These are phyloP conservation scores for Benthosema pterotum DNA, from an alignment of 2,797 vertebrate species.

Conservation along the genomic window DNA sequence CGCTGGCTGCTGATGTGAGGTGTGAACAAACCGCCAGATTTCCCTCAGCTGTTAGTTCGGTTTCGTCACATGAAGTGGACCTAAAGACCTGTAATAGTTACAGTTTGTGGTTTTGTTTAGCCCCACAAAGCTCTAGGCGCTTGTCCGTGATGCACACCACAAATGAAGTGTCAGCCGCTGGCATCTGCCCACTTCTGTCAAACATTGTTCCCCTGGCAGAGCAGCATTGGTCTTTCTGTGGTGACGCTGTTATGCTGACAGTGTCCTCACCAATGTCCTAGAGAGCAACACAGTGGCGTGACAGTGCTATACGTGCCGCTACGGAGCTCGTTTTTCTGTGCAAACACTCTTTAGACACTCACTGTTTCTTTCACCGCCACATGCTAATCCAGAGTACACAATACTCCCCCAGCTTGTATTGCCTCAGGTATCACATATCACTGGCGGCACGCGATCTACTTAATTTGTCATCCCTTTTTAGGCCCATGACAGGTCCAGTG, in stretches of 20 bases:
- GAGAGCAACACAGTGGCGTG: constrained; percentile 27
- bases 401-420: constrained; percentile 18
- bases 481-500: constrained; percentile 17
- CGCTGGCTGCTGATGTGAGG: constrained; percentile 12
- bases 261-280: constrained; percentile 34
- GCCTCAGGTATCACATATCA: constrained; percentile 19
- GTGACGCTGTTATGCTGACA: constrained; percentile 38
- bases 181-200: constrained; percentile 21
- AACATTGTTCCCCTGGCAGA: constrained; percentile 18
- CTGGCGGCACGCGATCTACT: constrained; percentile 13
- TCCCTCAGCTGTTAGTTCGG: neutral
- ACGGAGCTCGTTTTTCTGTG: constrained; percentile 9
- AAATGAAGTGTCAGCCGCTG: constrained; percentile 23
- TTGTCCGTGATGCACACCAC: constrained; percentile 24
- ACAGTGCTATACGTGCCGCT: constrained; percentile 30
- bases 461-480: constrained; percentile 25
- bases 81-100: constrained; percentile 4
- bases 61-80: constrained; percentile 5
- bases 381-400: constrained; percentile 8
- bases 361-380: constrained; percentile 4
- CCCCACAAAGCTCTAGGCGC: constrained; percentile 31
- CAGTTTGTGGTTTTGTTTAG: constrained; percentile 20
- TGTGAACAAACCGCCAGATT: neutral
- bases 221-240: constrained; percentile 34
- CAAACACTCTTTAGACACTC: constrained; percentile 18